Evolutionary conservation across 2,888 invertebrate species (phyloP), one percentile per base, ranked within the genome.

Genomic region (Lasius fuliginosus): DNA sequence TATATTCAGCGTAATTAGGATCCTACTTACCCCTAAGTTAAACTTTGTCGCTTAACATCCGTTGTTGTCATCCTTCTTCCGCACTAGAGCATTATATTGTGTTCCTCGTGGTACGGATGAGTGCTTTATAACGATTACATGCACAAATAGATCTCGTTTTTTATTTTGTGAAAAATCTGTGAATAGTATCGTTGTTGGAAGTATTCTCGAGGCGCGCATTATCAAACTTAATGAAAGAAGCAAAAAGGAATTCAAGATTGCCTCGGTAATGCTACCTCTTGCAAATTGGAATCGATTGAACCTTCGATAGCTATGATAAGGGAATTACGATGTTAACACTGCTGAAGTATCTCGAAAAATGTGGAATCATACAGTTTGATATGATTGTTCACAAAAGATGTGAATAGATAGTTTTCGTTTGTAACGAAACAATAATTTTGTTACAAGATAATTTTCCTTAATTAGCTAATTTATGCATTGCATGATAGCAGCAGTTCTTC

Each of bases 211-310:
- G 30, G n/a, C 58, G 12, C 2, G 46, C 79, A 73, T 71, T 79
- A 60, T 79, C 33, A 79, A 73, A 60, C 36, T 60, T 46, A 73
- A 12, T 33, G 27, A 27, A 71, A 73, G 46, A 60, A 79, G 79
- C 11, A 46, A 46, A 33, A 9, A 23, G 58, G 58, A 60, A 77
- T 42, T 12, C 56, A 36, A 40, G 60, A 73, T 71, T 60, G 58
- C 77, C 23, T 62, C 23, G 33, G 3, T 69, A 33, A 18, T 71
- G 42, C 64, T 73, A 42, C 12, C 23, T 60, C 46, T 60, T 27
- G 60, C 33, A 73, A 79, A 79, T 79, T 79, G 60, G 18, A 73
- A 71, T 79, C 74, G 74, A 79, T 79, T 71, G 23, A 36, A 46
- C 33, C 46, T 69, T 33, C 33, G 18, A 42, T 42, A 33, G 56